Evolutionary conservation across 2,888 invertebrate species (phyloP).

Genomic region (Pachydiplax longipennis): DNA sequence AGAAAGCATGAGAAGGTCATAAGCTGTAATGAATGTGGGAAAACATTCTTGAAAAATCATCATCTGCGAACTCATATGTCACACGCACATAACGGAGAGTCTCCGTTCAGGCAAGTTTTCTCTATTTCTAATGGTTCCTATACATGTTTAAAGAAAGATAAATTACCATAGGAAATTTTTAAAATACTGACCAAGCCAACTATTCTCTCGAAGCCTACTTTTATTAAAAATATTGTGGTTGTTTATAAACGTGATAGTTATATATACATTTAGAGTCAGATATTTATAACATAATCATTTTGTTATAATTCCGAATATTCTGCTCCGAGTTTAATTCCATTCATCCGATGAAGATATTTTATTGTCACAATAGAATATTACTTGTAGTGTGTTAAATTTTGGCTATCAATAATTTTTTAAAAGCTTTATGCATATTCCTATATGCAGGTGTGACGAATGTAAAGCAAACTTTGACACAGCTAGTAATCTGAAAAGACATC

Average conservation of each 20-base stretch:
- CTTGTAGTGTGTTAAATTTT: no score
- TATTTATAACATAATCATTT: no score
- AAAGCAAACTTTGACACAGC: neutral
- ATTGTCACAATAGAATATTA: no score
- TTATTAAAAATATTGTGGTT: neutral
- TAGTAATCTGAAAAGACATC: constrained; percentile 2
- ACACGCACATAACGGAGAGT: neutral
- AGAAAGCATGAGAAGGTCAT: neutral
- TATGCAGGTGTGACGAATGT: constrained; percentile 26
- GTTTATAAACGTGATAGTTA: neutral
- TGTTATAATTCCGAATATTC: no score
- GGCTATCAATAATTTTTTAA: no score
- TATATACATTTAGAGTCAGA: no score
- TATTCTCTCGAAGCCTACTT: neutral
- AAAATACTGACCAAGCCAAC: neutral
- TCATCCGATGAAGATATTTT: no score
- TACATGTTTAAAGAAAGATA: neutral
- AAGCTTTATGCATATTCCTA: no score
- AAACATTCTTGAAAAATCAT: neutral
- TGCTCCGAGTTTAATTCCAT: no score
- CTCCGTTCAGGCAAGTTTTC: neutral
- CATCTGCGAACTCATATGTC: neutral
- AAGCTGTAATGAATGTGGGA: neutral
- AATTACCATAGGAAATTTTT: neutral
- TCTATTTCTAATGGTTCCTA: neutral